Conservation (phyloP, 2,888 invertebrate genomes). For the Beris chalybata region DNA sequence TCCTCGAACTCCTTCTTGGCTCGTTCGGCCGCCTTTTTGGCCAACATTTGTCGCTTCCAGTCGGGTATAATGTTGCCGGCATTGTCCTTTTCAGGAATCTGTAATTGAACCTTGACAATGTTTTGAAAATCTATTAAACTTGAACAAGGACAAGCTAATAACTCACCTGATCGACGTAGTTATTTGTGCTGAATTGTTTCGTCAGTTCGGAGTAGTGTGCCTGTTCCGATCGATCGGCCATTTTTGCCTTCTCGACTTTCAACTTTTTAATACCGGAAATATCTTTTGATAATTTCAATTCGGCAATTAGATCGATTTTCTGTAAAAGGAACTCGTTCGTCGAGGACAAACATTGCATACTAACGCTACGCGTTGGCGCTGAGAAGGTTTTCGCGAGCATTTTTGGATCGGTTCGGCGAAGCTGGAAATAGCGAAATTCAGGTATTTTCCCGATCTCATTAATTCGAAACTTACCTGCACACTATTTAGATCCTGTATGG, state of each 20-base stretch:
- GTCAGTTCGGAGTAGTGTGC: conserved; percentile 82
- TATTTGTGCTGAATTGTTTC: conserved; percentile 80
- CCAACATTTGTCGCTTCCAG: conserved; percentile 95
- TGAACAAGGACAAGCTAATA: conserved; percentile 30
- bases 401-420: conserved; percentile 71
- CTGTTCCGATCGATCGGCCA: conserved; percentile 81
- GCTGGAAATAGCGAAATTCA: conserved; percentile 47
- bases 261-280: conserved; percentile 91
- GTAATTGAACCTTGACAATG: conserved; percentile 41
- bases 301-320: conserved; percentile 87
- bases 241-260: conserved; percentile 85
- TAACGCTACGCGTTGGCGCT: conserved; percentile 78
- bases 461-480: conserved; percentile 59
- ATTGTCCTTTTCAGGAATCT: conserved; percentile 88
- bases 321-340: conserved; percentile 70
- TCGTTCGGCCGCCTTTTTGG: conserved; percentile 90
- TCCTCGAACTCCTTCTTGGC: conserved; percentile 89
- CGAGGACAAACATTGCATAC: conserved; percentile 71
- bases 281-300: conserved; percentile 88
- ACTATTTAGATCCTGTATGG: conserved; percentile 82
- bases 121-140: conserved; percentile 25
- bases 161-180: conserved; percentile 87
- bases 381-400: conserved; percentile 79
- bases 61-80: conserved; percentile 88
- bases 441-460: too few species aligned